These are phyloP conservation scores for Myzus persicae DNA, from an alignment of 1,140 invertebrate species.

Conservation along the genomic window DNA sequence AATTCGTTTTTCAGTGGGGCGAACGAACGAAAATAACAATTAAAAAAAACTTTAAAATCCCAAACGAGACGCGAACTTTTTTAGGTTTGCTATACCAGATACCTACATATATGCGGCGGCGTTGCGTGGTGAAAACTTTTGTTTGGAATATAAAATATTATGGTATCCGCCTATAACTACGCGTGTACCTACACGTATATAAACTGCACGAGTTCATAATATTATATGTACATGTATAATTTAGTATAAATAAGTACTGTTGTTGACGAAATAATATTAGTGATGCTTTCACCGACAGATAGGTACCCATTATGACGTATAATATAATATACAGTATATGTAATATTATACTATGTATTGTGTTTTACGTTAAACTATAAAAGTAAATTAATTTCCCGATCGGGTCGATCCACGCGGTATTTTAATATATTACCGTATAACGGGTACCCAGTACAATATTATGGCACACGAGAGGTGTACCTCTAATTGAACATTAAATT, in stretches of 20 bases:
- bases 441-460: background rate
- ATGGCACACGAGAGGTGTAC: background rate
- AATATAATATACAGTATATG: background rate
- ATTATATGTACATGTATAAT: background rate
- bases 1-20: background rate
- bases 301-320: background rate
- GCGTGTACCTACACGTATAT: background rate
- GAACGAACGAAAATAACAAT: background rate
- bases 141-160: background rate
- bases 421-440: background rate
- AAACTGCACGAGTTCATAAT: background rate
- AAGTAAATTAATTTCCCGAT: conserved; percentile 34
- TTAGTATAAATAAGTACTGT: background rate
- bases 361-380: conserved; percentile 6
- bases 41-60: background rate
- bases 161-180: background rate
- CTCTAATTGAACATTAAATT: conserved; percentile 28
- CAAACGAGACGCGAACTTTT: background rate
- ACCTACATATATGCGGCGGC: no score
- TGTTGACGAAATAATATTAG: conserved; percentile 7
- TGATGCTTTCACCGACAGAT: conserved; percentile 26
- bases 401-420: background rate
- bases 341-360: background rate
- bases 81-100: background rate
- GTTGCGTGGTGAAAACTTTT: background rate